phyloP scores from a whole-genome alignment of 1,140 invertebrate genomes.

The Ceratina australensis region DNA sequence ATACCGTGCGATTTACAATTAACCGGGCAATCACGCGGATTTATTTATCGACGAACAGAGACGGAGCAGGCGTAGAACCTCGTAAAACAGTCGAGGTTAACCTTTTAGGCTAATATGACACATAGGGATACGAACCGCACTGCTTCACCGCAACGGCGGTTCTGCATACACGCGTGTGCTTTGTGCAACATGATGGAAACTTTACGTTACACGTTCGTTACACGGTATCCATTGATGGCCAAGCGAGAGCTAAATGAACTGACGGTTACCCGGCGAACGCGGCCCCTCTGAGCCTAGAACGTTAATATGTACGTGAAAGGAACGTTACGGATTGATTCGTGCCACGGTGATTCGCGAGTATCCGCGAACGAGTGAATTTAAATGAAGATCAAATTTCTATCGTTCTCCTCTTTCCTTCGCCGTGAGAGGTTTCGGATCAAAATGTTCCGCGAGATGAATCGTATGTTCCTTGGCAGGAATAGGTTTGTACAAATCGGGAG shows the following conservation, averaged over 20 bases:
- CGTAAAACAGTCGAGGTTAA: conserved; percentile 48
- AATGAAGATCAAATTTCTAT: too few relatives aligned
- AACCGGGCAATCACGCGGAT: conserved; percentile 25
- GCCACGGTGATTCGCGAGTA: not conserved
- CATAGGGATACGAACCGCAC: conserved; percentile 48
- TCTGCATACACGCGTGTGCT: conserved; percentile 42
- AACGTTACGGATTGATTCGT: conserved; percentile 41
- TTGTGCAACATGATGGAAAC: conserved; percentile 53
- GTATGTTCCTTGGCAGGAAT: not conserved
- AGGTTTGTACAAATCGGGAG: not conserved
- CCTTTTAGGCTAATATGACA: conserved; percentile 51
- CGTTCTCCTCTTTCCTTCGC: too few relatives aligned
- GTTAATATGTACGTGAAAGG: conserved; percentile 16
- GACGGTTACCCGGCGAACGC: conserved; percentile 37
- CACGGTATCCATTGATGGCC: conserved; percentile 46
- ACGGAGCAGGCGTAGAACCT: conserved; percentile 15
- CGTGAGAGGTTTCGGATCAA: not conserved
- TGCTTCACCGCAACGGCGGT: conserved; percentile 52
- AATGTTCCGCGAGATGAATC: not conserved
- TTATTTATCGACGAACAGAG: conserved; percentile 32
- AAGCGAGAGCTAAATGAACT: conserved; percentile 44
- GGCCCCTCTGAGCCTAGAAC: not conserved
- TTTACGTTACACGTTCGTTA: conserved; percentile 54
- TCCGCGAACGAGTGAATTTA: not conserved
- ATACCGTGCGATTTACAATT: too few relatives aligned